Conservation (phyloP, 2,888 invertebrate genomes). For the Mactromeris polynyma region DNA sequence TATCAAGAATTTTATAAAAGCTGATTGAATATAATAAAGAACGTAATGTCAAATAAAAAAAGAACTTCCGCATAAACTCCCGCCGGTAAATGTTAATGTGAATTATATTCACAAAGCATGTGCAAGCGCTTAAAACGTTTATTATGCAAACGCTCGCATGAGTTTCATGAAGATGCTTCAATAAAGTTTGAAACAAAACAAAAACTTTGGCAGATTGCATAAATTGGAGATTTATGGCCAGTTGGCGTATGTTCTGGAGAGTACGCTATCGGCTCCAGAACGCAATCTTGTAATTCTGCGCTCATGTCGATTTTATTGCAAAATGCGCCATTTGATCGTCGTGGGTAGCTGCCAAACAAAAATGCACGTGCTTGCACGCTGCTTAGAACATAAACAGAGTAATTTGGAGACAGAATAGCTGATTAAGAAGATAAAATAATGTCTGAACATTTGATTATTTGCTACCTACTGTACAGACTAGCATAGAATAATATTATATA, state of each 20-base stretch:
- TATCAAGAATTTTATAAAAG: too few species aligned
- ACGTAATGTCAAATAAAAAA: background rate
- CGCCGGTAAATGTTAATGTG: background rate
- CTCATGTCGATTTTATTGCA: conserved; percentile 5
- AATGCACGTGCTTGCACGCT: background rate
- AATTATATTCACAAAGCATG: background rate
- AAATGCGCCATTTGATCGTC: background rate
- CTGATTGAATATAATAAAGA: background rate
- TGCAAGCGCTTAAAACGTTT: background rate
- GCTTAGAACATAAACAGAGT: background rate
- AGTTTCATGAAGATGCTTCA: background rate
- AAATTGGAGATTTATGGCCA: background rate
- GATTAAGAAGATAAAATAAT: background rate
- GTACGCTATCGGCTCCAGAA: background rate
- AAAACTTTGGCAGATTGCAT: background rate
- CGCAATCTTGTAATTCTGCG: background rate
- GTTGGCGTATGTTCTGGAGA: background rate
- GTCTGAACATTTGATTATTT: background rate
- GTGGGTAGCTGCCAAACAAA: background rate
- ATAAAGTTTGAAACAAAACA: background rate
- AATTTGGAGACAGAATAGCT: background rate
- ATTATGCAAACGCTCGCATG: background rate
- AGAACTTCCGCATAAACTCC: background rate
- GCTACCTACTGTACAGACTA: background rate
- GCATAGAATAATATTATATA: background rate